Base-by-base conservation (phyloP, 2,797 vertebrate genomes). In the Botia almorhae region DNA sequence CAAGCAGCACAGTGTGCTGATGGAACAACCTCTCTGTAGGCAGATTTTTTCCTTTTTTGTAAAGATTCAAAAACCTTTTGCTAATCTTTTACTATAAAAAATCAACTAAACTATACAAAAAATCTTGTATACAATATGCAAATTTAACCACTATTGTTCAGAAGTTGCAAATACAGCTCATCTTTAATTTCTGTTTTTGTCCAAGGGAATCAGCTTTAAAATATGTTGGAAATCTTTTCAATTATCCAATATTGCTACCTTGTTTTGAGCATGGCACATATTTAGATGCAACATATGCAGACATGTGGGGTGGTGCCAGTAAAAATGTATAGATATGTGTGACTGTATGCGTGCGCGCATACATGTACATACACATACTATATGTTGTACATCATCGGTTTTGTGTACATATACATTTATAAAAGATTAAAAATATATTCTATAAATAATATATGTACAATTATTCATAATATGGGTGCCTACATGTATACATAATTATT, bases 111-210 rank as follows among this genome's bases (percentile, higher is more conserved):
- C 61, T 74, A 48, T 78, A 69, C 67, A 83, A 86, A 84, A 80
- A 84, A 86, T 84, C 55, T 81, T 88, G 82, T 93, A 94, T 92
- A 94, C 91, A 92, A 93, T 93, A 94, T 93, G 92, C 92, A 94
- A 91, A 85, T 90, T 89, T 89, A 91, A 92, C 90, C 90, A 90
- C 89, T 91, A 91, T 92, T 75, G 88, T 91, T 89, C 89, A 90
- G 88, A 87, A 89, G 80, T 91, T 87, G 88, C 89, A 93, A 87
- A 89, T 90, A 89, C 90, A 91, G 89, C 88, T 91, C 88, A 93
- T 92, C 91, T 87, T 90, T 91, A 91, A 91, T 86, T 81, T 83
- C 63, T 43, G 71, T 80, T 86, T 87, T 84, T 61, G 75, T 81
- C 75, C 83, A 71, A 85, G 85, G 90, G 87, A 87, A 83, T 94